A percentile compares a stretch with the other conserved stretches of the same genome.
phyloP scores from a whole-genome alignment of 2,888 invertebrate species.

The Fragum fragum region DNA sequence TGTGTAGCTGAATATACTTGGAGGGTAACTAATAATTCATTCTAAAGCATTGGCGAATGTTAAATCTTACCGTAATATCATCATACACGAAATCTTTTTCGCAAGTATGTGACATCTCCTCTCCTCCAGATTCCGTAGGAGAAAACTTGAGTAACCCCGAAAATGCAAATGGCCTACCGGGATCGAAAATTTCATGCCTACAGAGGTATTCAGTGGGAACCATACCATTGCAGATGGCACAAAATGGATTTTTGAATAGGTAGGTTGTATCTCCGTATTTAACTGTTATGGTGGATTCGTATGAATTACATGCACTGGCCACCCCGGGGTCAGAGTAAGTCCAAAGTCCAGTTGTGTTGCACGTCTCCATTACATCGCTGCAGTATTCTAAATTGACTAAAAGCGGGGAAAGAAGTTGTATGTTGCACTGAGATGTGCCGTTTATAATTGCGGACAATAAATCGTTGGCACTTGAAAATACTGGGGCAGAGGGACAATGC shows the following conservation, averaged over 20 bases:
- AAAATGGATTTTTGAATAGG: constrained; percentile 24
- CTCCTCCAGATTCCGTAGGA: not conserved
- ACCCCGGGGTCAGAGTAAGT: not conserved
- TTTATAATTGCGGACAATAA: not conserved
- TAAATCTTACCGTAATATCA: not conserved
- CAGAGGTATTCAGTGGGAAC: not conserved
- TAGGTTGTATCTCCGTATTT: not conserved
- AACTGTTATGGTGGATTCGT: not conserved
- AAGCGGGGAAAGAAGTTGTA: not conserved
- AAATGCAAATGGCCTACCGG: constrained; percentile 10
- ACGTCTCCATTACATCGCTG: not conserved
- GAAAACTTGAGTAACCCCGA: constrained; percentile 22
- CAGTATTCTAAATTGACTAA: not conserved
- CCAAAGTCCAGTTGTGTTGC: constrained; percentile 30
- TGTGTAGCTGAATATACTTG: too few species aligned
- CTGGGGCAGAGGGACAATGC: not conserved
- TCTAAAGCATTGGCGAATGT: too few species aligned
- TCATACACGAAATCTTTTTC: constrained; percentile 6
- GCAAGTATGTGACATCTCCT: not conserved
- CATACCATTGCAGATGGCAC: constrained; percentile 36
- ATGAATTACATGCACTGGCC: constrained; percentile 15
- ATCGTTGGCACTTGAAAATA: not conserved
- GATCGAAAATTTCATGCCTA: not conserved
- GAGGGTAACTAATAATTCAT: too few species aligned
- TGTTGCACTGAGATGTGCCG: not conserved